Percentiles rank a stretch among this genome's conserved stretches.
Evolutionary conservation across 2,888 invertebrate genomes (phyloP).

Genomic region (Lepeophtheirus nordmannii): DNA sequence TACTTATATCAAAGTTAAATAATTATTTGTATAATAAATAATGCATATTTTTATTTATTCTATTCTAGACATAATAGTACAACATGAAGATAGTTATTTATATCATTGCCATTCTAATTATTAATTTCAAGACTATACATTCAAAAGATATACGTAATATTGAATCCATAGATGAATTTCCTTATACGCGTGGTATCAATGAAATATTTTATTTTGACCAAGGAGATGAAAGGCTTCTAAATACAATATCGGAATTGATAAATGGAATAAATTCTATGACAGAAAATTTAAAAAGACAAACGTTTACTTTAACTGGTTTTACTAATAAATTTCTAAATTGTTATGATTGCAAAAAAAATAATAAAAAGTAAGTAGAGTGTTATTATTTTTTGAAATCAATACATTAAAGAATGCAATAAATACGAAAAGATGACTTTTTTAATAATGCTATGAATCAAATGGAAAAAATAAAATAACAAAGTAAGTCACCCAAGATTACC

Average conservation of each 20-base stretch:
- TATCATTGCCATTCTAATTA: neutral
- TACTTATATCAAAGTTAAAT: too few species aligned
- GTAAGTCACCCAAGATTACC: too few species aligned
- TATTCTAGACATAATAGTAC: too few species aligned
- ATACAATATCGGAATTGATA: conserved; percentile 15
- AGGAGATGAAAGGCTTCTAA: conserved; percentile 12
- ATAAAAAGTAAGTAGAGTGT: too few species aligned
- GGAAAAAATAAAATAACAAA: too few species aligned
- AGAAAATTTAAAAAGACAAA: neutral
- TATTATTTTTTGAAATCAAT: too few species aligned
- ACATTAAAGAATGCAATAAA: too few species aligned
- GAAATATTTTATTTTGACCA: conserved; percentile 21
- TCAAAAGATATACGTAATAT: neutral
- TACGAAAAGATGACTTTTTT: too few species aligned
- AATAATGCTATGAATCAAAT: too few species aligned
- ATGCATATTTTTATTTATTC: too few species aligned
- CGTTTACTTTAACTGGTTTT: neutral
- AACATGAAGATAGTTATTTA: too few species aligned
- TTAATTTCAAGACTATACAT: neutral
- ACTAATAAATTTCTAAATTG: neutral
- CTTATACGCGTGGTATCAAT: conserved; percentile 10
- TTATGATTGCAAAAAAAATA: neutral
- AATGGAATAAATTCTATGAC: conserved; percentile 3
- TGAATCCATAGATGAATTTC: conserved; percentile 5
- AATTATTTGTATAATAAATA: too few species aligned